A percentile compares a stretch with the other conserved stretches of the same genome.
Conservation (phyloP, 2,888 invertebrate species). For the Taenaris catops region DNA sequence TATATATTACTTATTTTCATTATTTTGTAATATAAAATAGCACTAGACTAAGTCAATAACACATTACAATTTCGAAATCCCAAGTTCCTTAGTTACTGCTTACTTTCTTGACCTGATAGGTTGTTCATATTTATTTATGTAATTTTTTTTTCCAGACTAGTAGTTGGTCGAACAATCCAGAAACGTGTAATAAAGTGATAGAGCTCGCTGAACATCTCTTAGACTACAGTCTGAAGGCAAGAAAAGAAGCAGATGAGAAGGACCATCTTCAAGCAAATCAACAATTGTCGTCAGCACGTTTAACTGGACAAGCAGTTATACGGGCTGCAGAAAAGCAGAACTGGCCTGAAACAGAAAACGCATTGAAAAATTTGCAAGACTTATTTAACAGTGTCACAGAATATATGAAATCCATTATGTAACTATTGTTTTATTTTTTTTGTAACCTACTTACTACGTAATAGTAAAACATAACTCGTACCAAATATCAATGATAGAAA, state of each 20-base stretch:
- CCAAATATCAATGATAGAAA: no score
- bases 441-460: no score
- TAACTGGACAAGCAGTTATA: constrained; percentile 79
- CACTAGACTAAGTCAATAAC: no score
- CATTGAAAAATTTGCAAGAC: constrained; percentile 45
- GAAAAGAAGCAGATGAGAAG: constrained; percentile 58
- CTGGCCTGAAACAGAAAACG: constrained; percentile 54
- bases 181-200: constrained; percentile 81
- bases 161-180: constrained; percentile 78
- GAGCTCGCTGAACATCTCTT: constrained; percentile 80
- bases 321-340: constrained; percentile 65
- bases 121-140: constrained; percentile 3
- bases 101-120: no score
- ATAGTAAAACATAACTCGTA: no score
- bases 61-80: no score
- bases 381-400: constrained; percentile 50
- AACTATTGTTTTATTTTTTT: constrained; percentile 31
- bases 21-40: no score
- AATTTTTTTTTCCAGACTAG: constrained; percentile 42
- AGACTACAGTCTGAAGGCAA: constrained; percentile 77
- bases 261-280: constrained; percentile 76
- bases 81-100: no score
- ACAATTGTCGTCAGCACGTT: constrained; percentile 78
- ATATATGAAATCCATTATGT: constrained; percentile 66
- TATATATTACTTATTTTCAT: no score